These are phyloP conservation scores for Thunnus maccoyii DNA, from an alignment of 2,113 vertebrate species.

Conservation along the genomic window DNA sequence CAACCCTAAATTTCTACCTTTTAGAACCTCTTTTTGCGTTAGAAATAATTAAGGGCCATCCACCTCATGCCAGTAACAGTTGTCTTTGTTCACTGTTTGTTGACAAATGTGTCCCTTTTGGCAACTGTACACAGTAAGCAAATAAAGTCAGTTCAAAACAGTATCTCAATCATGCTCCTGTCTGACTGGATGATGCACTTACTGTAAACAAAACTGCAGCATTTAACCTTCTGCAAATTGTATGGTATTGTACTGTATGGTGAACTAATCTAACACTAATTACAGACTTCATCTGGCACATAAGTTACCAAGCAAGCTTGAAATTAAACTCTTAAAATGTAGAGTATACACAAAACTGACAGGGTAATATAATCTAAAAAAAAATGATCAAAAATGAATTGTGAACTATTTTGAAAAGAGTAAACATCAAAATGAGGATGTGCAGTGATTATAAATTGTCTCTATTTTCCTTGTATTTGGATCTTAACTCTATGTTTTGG, in stretches of 20 bases:
- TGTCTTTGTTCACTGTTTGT: neutral
- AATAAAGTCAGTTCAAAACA: neutral
- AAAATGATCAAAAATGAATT: neutral
- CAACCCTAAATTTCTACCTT: neutral
- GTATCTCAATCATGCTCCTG: neutral
- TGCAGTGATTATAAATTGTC: neutral
- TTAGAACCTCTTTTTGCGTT: neutral
- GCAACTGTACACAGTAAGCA: neutral
- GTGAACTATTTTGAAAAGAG: neutral
- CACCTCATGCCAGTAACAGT: neutral
- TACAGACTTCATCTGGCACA: neutral
- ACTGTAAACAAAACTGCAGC: neutral
- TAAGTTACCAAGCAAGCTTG: neutral
- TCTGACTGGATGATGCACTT: neutral
- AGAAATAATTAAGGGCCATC: neutral
- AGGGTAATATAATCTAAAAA: neutral
- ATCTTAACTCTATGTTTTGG: neutral
- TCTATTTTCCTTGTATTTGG: neutral
- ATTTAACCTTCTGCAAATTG: conserved; percentile 3
- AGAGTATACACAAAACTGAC: neutral
- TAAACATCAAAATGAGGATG: neutral
- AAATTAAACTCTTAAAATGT: neutral
- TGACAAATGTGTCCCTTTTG: neutral
- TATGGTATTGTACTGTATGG: neutral
- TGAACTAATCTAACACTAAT: neutral